A percentile compares a stretch with the other conserved stretches of the same genome.
Evolutionary conservation across 2,797 vertebrate species (phyloP).

Genomic region (Morus bassanus): DNA sequence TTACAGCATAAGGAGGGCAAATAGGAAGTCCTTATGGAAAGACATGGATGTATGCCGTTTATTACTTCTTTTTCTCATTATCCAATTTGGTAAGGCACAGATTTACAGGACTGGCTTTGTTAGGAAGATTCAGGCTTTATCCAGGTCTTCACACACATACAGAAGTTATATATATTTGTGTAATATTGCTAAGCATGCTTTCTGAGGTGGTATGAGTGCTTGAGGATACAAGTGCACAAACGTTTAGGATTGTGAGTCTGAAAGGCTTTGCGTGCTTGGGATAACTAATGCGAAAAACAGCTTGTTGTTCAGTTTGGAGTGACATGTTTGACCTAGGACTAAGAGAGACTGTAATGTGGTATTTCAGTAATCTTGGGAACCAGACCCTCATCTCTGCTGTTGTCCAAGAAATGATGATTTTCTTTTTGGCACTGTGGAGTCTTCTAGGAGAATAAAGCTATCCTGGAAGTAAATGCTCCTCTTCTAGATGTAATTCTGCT

Average conservation of each 20-base stretch:
- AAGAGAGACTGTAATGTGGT: not conserved
- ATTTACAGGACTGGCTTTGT: not conserved
- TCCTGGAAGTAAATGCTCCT: not conserved
- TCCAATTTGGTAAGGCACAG: not conserved
- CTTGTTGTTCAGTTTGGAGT: not conserved
- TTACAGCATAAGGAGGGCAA: not conserved
- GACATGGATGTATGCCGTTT: not conserved
- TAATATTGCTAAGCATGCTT: not conserved
- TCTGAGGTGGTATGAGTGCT: not conserved
- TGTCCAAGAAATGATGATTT: not conserved
- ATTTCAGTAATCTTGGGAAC: not conserved
- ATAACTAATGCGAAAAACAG: not conserved
- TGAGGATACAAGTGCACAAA: not conserved
- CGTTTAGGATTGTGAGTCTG: not conserved
- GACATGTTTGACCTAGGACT: not conserved
- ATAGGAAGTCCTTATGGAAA: not conserved
- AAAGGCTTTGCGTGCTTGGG: not conserved
- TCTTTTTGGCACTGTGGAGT: not conserved
- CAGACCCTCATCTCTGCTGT: not conserved
- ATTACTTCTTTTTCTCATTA: not conserved
- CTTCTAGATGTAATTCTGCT: not conserved
- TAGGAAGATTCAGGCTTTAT: not conserved
- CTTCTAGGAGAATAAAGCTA: not conserved
- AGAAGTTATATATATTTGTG: not conserved
- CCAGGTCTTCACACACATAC: not conserved